Evolutionary conservation across 1,140 invertebrate genomes (phyloP).

Genomic region (Dendroctonus valens): DNA sequence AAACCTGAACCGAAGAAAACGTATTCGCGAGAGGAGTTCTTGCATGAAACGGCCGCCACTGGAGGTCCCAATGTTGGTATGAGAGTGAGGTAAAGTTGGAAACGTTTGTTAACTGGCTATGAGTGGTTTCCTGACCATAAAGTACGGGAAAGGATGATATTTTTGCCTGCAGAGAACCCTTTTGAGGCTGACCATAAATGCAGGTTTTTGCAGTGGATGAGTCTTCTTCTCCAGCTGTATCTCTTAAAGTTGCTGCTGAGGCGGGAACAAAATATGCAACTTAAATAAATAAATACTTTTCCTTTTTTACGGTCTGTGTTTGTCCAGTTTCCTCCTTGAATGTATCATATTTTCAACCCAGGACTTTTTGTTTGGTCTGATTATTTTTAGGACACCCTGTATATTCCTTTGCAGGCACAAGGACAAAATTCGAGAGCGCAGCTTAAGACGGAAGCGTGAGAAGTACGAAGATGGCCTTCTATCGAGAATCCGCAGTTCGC

Average conservation of each 20-base stretch:
- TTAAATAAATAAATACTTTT: too few relatives aligned
- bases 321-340: too few relatives aligned
- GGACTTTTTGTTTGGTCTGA: constrained; percentile 4
- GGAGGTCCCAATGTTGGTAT: constrained; percentile 58
- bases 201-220: too few relatives aligned
- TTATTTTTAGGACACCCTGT: constrained; percentile 2
- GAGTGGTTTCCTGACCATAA: too few relatives aligned
- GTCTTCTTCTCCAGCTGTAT: too few relatives aligned
- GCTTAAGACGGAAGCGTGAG: constrained; percentile 51
- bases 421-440: constrained; percentile 49
- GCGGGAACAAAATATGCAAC: too few relatives aligned
- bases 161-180: too few relatives aligned
- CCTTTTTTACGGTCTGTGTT: too few relatives aligned
- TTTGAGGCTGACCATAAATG: too few relatives aligned
- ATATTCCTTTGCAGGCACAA: constrained; percentile 42
- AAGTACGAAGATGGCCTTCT: constrained; percentile 54
- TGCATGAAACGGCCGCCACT: constrained; percentile 69
- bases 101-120: neutral
- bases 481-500: constrained; percentile 49
- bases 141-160: too few relatives aligned
- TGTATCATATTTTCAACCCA: neutral
- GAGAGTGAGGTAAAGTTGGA: constrained; percentile 48
- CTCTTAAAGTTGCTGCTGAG: too few relatives aligned
- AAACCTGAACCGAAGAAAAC: constrained; percentile 53
- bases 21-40: constrained; percentile 69